Evolutionary conservation across 2,797 vertebrate species (phyloP), one percentile per base, ranked within the genome.

Genomic region (Cynopterus sphinx): DNA sequence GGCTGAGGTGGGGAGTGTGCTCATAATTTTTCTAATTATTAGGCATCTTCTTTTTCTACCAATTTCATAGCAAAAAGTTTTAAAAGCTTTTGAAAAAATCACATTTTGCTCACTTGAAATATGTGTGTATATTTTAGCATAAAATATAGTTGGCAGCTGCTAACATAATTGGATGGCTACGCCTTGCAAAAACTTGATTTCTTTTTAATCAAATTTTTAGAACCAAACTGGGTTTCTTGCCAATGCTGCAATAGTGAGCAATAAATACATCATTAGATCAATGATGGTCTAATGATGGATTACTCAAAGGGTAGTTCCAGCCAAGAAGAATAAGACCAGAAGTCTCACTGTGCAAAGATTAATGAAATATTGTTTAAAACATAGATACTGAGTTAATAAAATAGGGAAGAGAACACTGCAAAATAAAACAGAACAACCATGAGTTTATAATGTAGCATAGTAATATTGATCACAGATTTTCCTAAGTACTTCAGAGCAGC

Each of bases 151-250:
- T 96, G 96, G 96, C 96, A 96, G 92, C 51, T 93, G 83, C 96
- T 96, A 96, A 97, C 92, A 95, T 97, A 97, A 97, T 96, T 97
- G 94, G 88, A 96, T 96, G 92, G 82, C 91, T 96, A 96, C 1
- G 19, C 65, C 94, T 96, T 95, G 70, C 90, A 97, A 97, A 98
- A 97, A 95, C 92, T 96, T 98, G 96, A 98, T 97, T 96, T 96
- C 97, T 97, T 98, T 97, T 97, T 97, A 97, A 97, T 97, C 95
- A 97, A 96, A 97, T 89, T 96, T 98, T 97, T 97, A 97, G 97
- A 98, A 94, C 93, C 96, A 94, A 90, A 96, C 96, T 96, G 71
- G 49, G 87, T 97, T 96, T 96, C 96, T 94, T 97, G 97, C 95
- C 97, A 98, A 92, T 81, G 51, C 71, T 94, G 92, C 95, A 91